Base-by-base conservation (phyloP, 2,888 invertebrate species). In the Mimas tiliae region DNA sequence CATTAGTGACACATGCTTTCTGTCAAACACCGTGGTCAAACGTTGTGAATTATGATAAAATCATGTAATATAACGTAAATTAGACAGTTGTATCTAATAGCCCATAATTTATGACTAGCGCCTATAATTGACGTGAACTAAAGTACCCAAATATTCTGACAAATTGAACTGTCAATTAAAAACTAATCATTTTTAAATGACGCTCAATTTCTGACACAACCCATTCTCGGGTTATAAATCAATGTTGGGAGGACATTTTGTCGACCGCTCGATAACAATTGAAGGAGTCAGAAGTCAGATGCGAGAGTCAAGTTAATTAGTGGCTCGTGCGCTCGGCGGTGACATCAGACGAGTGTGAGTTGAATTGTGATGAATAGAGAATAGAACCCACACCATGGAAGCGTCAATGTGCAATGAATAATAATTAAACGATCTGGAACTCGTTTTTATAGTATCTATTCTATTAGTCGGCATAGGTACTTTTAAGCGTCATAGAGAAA, bases 271-370 rank as follows among this genome's bases (percentile, higher is more conserved):
- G 70, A 68, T 70, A 73, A 65, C 69, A 69, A 75, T 70, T 70
- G 70, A 73, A 71, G 76, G 73, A 80, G 86, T 83, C 84, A 82
- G 69, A 77, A 77, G 84, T 86, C 82, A 81, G 81, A 78, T 81
- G 76, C 50, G 50, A 19, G 50, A 19, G 73, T 69, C 50, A 67
- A 70, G 63, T 73, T 73, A 77, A 81, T 83, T 83, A 82, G 80
- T 84, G 83, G 76, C 70, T 67, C 74, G 76, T 71, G 73, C 79
- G 71, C 76, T 77, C 75, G 68, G 12, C 64, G 12, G 70, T 68
- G 83, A 74, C 75, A 74, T 73, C 74, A 73, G 63, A 69, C 67
- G 71, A 68, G 67, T 70, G 68, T 64, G 67, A 66, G 52, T 52
- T 21, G 58, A 58, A 65, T 74, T 74, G 76, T 79, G 79, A 80